Percentiles rank a stretch among this genome's conserved stretches.
Conservation (phyloP, 1,140 invertebrate species). For the Phthorimaea operculella region DNA sequence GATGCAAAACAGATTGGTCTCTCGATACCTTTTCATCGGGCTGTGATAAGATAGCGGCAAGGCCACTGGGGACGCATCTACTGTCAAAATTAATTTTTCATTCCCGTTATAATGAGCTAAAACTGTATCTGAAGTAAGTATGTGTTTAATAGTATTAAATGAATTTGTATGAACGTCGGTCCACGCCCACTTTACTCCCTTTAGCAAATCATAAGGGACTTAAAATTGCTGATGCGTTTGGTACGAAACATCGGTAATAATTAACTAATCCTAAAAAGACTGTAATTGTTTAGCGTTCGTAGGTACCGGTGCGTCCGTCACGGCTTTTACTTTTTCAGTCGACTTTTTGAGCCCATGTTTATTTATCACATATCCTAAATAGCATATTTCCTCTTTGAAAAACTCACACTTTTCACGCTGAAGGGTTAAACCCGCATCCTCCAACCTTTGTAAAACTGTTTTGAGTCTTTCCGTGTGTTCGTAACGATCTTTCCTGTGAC, state of each 20-base stretch:
- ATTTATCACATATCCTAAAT: conserved; percentile 35
- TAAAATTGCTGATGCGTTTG: conserved; percentile 26
- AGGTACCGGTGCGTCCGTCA: conserved; percentile 32
- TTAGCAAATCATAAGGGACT: conserved; percentile 15
- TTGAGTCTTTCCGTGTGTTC: conserved; percentile 26
- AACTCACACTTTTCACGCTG: conserved; percentile 30
- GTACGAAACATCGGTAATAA: conserved; percentile 58
- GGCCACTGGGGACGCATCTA: conserved; percentile 26
- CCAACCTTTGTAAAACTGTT: conserved; percentile 8
- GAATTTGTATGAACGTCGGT: conserved; percentile 18
- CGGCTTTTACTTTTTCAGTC: conserved; percentile 41
- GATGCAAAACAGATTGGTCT: conserved; percentile 49
- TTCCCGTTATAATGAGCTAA: conserved; percentile 42
- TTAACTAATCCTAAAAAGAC: conserved; percentile 49
- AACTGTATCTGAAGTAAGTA: conserved; percentile 19
- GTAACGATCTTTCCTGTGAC: conserved; percentile 22
- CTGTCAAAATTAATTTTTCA: conserved; percentile 27
- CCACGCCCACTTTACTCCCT: conserved; percentile 16
- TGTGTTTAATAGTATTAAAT: conserved; percentile 23
- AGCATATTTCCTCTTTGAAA: conserved; percentile 28
- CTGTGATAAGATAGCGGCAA: conserved; percentile 29
- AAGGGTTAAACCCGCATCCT: conserved; percentile 16
- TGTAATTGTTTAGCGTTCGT: conserved; percentile 35
- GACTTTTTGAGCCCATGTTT: conserved; percentile 32
- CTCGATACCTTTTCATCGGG: conserved; percentile 18